Evolutionary conservation across 2,888 invertebrate species (phyloP), one percentile per base, ranked within the genome.

Genomic region (Barypeithes pellucidus): DNA sequence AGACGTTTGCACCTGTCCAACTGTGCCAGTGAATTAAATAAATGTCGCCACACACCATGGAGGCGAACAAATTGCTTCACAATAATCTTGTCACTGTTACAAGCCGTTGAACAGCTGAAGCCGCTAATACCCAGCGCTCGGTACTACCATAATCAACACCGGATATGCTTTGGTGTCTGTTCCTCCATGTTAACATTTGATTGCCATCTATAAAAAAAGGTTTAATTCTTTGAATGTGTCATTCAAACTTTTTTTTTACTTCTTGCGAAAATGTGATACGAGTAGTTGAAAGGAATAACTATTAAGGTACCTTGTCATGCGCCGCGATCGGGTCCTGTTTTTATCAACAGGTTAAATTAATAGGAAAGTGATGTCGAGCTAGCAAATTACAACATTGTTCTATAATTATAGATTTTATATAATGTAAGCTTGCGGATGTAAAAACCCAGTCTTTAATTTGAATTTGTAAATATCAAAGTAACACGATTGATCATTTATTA

Each of bases 161-260:
- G 67, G 67, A 67, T 67, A 67, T 67, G 67, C 59, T 67, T 54
- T 66, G 47, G 65, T 66, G 65, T 66, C 52, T 52, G 65, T 66
- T 63, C 24, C 54, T 66, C 14, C 65, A 66, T 66, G 65, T 39
- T 66, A 54, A 54, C 54, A 59, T 67, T 67, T 45, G 67, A 67
- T 67, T 36, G 59, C 47, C 67, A 67, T 59, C 67, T 45, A 57
- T 33, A 57, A 57, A 54, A 24, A 54, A 57, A 57, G 24, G 54
- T 33, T 57, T 57, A 33, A 29, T 57, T 18, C 54, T 5, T 33
- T 14, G 16, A 16, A 29, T 29, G 9, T 29, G 9, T 5, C 5
- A 29, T 29, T 29, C 29, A 29, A 29, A 5, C n/a, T n/a, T 29
- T 29, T 29, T 7, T 5, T 29, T 29, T 8, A 29, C 3, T 8